Base-by-base conservation (phyloP, 2,113 vertebrate genomes). In the Nannospalax galili region DNA sequence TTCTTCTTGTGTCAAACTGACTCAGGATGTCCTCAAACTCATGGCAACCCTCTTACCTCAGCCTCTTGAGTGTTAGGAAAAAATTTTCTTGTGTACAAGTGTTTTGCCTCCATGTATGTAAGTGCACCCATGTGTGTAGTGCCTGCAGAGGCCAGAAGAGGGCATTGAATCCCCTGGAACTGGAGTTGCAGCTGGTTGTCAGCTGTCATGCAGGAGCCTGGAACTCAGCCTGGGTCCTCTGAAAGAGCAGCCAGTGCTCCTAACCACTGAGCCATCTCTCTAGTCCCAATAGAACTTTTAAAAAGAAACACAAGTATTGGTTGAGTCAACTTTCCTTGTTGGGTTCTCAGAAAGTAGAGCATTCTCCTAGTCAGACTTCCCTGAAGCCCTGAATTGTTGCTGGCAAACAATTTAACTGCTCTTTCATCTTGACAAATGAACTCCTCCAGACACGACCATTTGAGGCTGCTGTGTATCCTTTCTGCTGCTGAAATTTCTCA, bases 381-480 rank as follows among this genome's bases (percentile, higher is more conserved):
- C 32, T 58, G 52, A 24, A 48, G 28, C 75, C 85, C 58, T 40
- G 85, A 93, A 48, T n/a, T 74, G 75, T 92, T 87, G 42, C 80
- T 81, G 75, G 62, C n/a, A 84, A 90, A 79, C 72, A 52, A 60
- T 42, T 69, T 69, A 96, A 84, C 75, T 90, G 60, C 70, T 70
- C 93, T 94, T 93, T 85, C 77, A 84, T 88, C 93, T 95, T 95
- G 84, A 80, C 88, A 70, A 90, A 93, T 1, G 3, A 79, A 87
- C 30, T 79, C 84, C 84, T 90, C 28, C 35, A 77, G 75, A 88
- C 22, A 45, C 62, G 0, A 3, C 64, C 24, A 42, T 52, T n/a
- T 37, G 84, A 97, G 92, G 4, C 35, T 40, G 77, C 62, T 77
- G 52, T 1, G 5, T 56, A 52, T 69, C 69, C 82, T 92, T 81